phyloP scores from a whole-genome alignment of 2,113 vertebrate genomes.

The Orycteropus afer region DNA sequence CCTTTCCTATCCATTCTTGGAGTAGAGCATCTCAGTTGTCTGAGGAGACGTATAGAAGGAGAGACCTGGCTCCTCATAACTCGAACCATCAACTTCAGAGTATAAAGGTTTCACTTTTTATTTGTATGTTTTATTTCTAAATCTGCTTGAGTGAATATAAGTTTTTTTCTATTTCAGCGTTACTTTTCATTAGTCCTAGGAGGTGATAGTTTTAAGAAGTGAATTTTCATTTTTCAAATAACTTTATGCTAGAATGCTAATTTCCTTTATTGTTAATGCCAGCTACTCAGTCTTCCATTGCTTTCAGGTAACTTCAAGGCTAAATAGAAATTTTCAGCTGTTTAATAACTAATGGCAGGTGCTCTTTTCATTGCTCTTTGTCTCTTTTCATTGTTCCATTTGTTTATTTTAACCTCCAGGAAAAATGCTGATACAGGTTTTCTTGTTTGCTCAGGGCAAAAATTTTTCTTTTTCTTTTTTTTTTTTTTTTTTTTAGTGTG shows the following conservation, averaged over 20 bases:
- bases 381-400: not conserved
- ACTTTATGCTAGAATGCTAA: not conserved
- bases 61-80: not conserved
- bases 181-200: not conserved
- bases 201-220: not conserved
- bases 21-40: not conserved
- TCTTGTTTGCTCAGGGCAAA: too few species aligned
- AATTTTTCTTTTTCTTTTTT: too few species aligned
- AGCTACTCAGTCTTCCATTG: not conserved
- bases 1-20: not conserved
- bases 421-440: not conserved
- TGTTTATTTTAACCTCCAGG: not conserved
- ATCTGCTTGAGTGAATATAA: slow-evolving; percentile 1
- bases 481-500: too few species aligned
- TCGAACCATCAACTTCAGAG: not conserved
- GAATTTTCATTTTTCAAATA: not conserved
- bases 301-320: too few species aligned
- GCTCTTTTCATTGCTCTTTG: too few species aligned
- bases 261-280: not conserved
- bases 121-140: slow-evolving; percentile 9
- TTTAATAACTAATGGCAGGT: not conserved
- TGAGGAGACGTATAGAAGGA: not conserved
- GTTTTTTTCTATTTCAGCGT: not conserved
- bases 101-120: not conserved
- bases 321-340: not conserved